Base-by-base conservation (phyloP, 2,113 vertebrate genomes). In the Eupsittula cactorum region DNA sequence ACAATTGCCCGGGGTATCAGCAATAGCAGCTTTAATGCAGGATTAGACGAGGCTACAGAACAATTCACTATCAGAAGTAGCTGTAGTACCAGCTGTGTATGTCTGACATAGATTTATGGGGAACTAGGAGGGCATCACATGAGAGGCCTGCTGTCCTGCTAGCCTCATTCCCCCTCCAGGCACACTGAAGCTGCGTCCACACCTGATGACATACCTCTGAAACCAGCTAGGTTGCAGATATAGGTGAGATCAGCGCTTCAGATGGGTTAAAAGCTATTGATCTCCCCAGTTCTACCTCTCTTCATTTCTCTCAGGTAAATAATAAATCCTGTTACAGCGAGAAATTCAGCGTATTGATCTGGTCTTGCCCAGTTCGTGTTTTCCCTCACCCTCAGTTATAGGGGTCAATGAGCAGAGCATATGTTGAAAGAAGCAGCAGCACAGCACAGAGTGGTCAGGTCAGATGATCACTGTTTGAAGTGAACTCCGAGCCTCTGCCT, bases 401-500 rank as follows among this genome's bases (percentile, higher is more conserved):
- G n/a, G 67, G 35, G 82, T 42, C 33, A 78, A 44, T 10, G 37
- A 68, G 82, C 25, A 91, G 94, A 93, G 77, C 52, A 82, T 53
- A 62, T 20, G 24, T 41, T 59, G 79, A 93, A 84, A 88, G 50
- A 28, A 82, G 74, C 78, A 79, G 73, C 42, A 95, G 65, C 39
- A 84, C 84, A 76, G 52, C 68, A 90, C 33, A 77, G 65, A 65
- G 75, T 80, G 67, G 78, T 94, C 73, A 83, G 74, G 95, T 93
- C 80, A 79, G 85, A 94, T 44, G 74, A 83, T 85, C 59, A 78
- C 76, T 89, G 23, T 82, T 94, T 83, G 82, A 69, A 91, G 84
- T 92, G 96, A 97, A 89, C 76, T 67, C 93, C 91, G 71, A 96
- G 68, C 80, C 70, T 96, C 89, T 96, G 88, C 88, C 82, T 94